Evolutionary conservation across 1,140 invertebrate genomes (phyloP), one percentile per base, ranked within the genome.

Genomic region (Drosophila quadrilineata): DNA sequence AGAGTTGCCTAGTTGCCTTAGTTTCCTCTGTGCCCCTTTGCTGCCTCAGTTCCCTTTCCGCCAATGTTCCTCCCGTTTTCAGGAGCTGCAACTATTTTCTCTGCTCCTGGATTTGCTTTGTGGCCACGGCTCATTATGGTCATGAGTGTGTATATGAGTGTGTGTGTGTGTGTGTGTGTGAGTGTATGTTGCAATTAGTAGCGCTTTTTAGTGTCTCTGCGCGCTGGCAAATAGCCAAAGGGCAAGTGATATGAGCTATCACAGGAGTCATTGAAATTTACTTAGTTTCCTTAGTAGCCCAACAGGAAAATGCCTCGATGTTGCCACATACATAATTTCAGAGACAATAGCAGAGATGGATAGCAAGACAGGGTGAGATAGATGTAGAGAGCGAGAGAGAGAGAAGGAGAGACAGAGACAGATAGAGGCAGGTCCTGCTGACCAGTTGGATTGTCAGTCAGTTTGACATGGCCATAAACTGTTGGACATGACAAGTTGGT

Each of bases 401-500:
- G 17, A 22, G 17, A 22, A 1, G 3, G 17, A 41, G 16, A 28
- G 35, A 40, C 3, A 43, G 14, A 21, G 26, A n/a, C n/a, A n/a
- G n/a, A 46, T 49, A 10, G 16, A 10, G 6, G 19, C 57, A 33
- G 40, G 33, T 69, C 26, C 45, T 67, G 10, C 24, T 45, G 36
- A 5, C 24, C 22, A 45, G 35, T 10, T n/a, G 26, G 38, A 41
- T 26, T 57, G 14, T 26, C n/a, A 4, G 16, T n/a, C 43, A 56
- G 22, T 35, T 36, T 85, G 74, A 84, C 77, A 85, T 70, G 68
- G 43, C 67, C 74, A 85, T 85, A 75, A 85, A 85, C 79, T 85
- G 71, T 85, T 74, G 79, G 80, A 85, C 79, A 85, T 85, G 79
- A 85, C 79, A 79, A 85, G 71, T 85, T 85, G 80, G 66, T 85